Base-by-base conservation (phyloP, 2,113 vertebrate species). In the Numida meleagris region DNA sequence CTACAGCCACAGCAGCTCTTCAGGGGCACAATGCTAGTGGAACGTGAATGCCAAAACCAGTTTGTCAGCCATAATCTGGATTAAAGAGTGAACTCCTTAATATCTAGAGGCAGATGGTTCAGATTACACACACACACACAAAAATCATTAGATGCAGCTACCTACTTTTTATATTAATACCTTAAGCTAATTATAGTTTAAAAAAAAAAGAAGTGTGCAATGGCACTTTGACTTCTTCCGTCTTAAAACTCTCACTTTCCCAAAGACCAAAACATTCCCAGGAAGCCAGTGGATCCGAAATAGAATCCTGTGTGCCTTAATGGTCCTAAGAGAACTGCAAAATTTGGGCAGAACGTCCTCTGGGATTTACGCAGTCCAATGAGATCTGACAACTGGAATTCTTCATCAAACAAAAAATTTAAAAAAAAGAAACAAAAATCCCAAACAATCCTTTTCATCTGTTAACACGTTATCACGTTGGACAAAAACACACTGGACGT, bases 41-140 rank as follows among this genome's bases (percentile, higher is more conserved):
- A 96, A 98, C 96, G 94, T 97, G 98, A 96, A 98, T 97, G 98
- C 96, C 97, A 91, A 97, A 97, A 97, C 96, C 93, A 96, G 96
- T 97, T 98, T 97, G 98, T 95, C 86, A 86, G 96, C 97, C 93
- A 96, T 99, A 99, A 99, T 99, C 99, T 99, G 99, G 99, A 99
- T 99, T 99, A 99, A 98, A 98, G 91, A 98, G 97, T 82, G 94
- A 97, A 98, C 98, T 98, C 96, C 96, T 98, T 98, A 97, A 97
- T 96, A 94, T 93, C 97, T 87, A 95, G 96, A 98, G 98, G 98
- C 99, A 99, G 99, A 99, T 99, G 99, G 98, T 98, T 98, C 98
- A 96, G 98, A 98, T 98, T 98, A 98, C 95, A 88, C 42, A 53
- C 0, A 81, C 51, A 53, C 51, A 53, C 51, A 81, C 96, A 90